These are phyloP conservation scores for Eumacrocentrus americanus DNA, from an alignment of 2,888 invertebrate genomes.

Conservation along the genomic window DNA sequence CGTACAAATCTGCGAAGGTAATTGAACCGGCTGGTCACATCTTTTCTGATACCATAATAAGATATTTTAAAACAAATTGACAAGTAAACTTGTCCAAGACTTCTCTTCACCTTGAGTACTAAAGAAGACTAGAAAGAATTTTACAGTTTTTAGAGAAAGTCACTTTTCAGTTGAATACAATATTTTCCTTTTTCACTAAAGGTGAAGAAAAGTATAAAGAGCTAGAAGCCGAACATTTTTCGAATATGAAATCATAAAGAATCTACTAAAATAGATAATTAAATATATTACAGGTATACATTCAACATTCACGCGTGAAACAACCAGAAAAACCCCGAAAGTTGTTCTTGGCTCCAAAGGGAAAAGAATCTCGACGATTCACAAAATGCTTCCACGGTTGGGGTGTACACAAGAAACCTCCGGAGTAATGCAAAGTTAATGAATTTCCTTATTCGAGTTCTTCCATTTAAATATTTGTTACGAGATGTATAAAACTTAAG, in stretches of 20 bases:
- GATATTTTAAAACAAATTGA: no score
- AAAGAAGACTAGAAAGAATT: no score
- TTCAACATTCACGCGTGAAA: conserved; percentile 95
- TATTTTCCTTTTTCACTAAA: no score
- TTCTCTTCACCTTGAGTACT: no score
- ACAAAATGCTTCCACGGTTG: conserved; percentile 99
- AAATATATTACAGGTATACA: conserved; percentile 78
- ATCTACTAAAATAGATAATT: no score
- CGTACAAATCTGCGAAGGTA: conserved; percentile 97
- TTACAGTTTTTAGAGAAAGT: no score
- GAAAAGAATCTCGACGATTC: conserved; percentile 94
- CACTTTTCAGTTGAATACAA: no score
- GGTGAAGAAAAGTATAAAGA: no score
- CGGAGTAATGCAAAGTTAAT: conserved; percentile 73
- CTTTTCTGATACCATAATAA: conserved; percentile 30
- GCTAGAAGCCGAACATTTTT: no score
- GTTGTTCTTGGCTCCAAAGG: conserved; percentile 91
- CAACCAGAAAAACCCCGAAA: conserved; percentile 91
- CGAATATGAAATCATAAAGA: no score
- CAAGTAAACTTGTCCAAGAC: no score
- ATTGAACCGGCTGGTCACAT: conserved; percentile 28
- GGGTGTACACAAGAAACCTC: conserved; percentile 86
- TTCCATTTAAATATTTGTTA: conserved; percentile 4
- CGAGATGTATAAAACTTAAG: neutral
- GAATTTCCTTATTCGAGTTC: neutral